Conservation (phyloP, 2,113 vertebrate genomes). For the Ivindomyrus marchei region DNA sequence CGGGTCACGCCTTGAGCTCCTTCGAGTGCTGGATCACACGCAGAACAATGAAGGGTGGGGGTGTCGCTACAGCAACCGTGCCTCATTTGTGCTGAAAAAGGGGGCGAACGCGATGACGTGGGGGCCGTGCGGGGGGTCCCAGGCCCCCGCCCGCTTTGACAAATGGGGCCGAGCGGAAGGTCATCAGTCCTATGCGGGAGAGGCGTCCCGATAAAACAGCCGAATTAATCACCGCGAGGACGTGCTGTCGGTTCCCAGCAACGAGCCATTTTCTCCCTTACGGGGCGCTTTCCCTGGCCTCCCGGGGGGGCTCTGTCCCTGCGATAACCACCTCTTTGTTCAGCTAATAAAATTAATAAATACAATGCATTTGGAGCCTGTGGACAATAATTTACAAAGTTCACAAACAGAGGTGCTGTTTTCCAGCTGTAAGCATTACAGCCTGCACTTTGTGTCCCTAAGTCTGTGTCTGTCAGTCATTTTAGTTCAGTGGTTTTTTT, state of each 20-base stretch:
- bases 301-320: not conserved
- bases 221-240: not conserved
- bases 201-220: not conserved
- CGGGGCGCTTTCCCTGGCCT: not conserved
- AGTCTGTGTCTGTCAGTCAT: not conserved
- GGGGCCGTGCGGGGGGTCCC: constrained; percentile 44
- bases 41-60: constrained; percentile 55
- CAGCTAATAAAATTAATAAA: not conserved
- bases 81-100: constrained; percentile 52
- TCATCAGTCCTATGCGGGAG: not conserved
- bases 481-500: not conserved
- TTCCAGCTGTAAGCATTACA: not conserved
- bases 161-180: constrained; percentile 19
- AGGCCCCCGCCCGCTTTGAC: not conserved
- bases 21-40: constrained; percentile 47
- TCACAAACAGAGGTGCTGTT: not conserved
- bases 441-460: not conserved
- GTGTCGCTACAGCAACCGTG: constrained; percentile 61
- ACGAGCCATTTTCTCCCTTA: not conserved
- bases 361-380: not conserved
- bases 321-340: not conserved
- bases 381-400: not conserved
- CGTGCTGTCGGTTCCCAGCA: not conserved
- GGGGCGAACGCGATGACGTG: constrained; percentile 38
- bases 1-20: constrained; percentile 23